These are phyloP conservation scores for Nibea coibor DNA, from an alignment of 2,113 vertebrate species.

Conservation along the genomic window DNA sequence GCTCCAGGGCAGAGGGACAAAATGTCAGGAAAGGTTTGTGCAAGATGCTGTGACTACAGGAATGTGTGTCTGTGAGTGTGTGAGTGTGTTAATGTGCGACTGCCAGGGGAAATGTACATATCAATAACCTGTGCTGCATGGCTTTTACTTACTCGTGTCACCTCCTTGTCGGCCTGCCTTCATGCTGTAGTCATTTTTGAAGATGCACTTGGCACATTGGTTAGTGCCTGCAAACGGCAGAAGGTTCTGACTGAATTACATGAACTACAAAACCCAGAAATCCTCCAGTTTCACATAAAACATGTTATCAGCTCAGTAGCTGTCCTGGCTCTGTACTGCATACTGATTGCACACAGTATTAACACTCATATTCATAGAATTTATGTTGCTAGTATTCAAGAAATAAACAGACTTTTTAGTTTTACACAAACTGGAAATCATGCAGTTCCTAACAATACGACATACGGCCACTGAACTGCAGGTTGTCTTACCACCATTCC, in stretches of 20 bases:
- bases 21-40: constrained; percentile 73
- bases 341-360: neutral
- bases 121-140: constrained; percentile 25
- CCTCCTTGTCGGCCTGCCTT: neutral
- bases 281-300: neutral
- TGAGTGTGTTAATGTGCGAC: neutral
- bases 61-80: constrained; percentile 12
- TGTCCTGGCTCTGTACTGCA: neutral
- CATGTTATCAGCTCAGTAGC: neutral
- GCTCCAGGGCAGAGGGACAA: constrained; percentile 69
- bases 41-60: constrained; percentile 46
- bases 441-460: neutral
- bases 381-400: neutral
- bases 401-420: neutral
- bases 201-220: constrained; percentile 5
- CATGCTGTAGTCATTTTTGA: constrained; percentile 12
- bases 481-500: neutral
- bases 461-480: neutral
- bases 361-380: neutral
- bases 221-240: neutral
- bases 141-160: neutral
- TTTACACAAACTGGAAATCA: neutral
- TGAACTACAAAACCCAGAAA: constrained; percentile 14
- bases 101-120: constrained; percentile 4
- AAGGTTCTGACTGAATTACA: neutral